phyloP scores from a whole-genome alignment of 2,797 vertebrate species.

The Anisognathus igniventris region DNA sequence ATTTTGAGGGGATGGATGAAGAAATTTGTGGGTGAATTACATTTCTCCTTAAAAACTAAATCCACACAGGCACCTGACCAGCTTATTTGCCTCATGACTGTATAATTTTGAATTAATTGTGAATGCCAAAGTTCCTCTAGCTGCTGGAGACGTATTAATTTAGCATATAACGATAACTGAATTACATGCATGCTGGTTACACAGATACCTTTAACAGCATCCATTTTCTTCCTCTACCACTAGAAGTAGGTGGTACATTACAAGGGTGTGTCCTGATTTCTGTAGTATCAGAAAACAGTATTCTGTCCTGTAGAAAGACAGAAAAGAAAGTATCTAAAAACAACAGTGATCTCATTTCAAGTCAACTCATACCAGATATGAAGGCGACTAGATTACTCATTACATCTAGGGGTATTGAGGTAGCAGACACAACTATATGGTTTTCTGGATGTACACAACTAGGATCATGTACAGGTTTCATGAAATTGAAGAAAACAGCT shows the following conservation, averaged over 20 bases:
- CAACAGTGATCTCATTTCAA: neutral
- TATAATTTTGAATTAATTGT: neutral
- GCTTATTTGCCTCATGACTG: neutral
- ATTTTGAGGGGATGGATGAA: neutral
- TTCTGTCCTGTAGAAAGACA: neutral
- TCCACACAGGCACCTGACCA: neutral
- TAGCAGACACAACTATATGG: neutral
- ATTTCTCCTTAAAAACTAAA: neutral
- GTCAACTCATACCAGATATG: neutral
- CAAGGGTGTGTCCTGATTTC: neutral
- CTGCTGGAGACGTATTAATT: neutral
- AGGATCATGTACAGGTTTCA: conserved; percentile 26
- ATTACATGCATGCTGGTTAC: accelerated
- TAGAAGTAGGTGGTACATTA: neutral
- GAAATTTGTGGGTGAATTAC: neutral
- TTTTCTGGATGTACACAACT: conserved; percentile 1
- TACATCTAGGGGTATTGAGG: neutral
- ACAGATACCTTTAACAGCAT: neutral
- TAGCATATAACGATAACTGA: neutral
- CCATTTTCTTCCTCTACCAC: neutral
- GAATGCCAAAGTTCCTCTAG: neutral
- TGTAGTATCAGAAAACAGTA: neutral
- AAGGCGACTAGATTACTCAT: neutral
- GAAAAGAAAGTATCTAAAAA: neutral
- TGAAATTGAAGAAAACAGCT: conserved; percentile 36